These are phyloP conservation scores for Euphydryas editha DNA, from an alignment of 2,888 invertebrate species.

Conservation along the genomic window DNA sequence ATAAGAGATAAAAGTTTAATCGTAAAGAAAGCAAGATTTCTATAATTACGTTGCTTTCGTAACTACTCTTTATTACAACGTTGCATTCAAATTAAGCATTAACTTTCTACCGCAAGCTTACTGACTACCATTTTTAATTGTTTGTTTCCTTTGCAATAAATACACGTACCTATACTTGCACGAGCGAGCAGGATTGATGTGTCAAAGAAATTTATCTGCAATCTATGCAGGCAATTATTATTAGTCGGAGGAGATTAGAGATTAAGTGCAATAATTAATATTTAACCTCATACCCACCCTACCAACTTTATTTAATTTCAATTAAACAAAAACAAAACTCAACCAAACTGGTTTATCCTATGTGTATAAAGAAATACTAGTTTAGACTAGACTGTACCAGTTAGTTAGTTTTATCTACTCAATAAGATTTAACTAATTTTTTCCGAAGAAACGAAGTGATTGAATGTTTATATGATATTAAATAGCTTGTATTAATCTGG, in stretches of 20 bases:
- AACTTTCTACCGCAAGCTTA: constrained; percentile 26
- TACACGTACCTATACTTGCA: constrained; percentile 11
- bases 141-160: constrained; percentile 33
- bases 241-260: not conserved
- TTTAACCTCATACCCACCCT: not conserved
- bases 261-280: not conserved
- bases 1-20: constrained; percentile 14
- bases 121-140: constrained; percentile 25
- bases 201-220: constrained; percentile 11
- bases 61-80: constrained; percentile 11
- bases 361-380: too few relatives aligned
- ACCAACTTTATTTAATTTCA: too few relatives aligned
- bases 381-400: too few relatives aligned
- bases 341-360: too few relatives aligned
- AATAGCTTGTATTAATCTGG: too few relatives aligned
- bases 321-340: too few relatives aligned
- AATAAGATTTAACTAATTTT: too few relatives aligned
- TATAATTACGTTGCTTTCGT: constrained; percentile 15
- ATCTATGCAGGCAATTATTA: not conserved
- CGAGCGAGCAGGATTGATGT: constrained; percentile 17
- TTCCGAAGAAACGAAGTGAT: too few relatives aligned
- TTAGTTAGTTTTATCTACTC: too few relatives aligned
- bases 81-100: constrained; percentile 37
- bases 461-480: too few relatives aligned
- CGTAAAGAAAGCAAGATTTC: constrained; percentile 5